These are phyloP conservation scores for Anastatus disparis DNA, from an alignment of 1,140 invertebrate species.

Conservation along the genomic window DNA sequence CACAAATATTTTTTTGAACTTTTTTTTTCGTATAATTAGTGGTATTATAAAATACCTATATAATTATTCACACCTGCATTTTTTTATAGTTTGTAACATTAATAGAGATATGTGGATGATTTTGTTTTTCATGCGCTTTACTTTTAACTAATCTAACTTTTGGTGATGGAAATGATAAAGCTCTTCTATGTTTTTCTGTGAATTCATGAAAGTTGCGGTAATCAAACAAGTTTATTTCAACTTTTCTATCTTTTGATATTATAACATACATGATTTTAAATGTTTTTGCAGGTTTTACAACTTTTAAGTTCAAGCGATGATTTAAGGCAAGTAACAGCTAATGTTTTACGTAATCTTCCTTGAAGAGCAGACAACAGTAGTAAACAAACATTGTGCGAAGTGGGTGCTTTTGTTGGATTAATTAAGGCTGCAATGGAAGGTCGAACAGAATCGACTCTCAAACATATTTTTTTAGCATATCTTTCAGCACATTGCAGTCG, in stretches of 20 bases:
- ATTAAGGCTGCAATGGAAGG: constrained; percentile 90
- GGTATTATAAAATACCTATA: too few species aligned
- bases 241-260: neutral
- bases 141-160: constrained; percentile 96
- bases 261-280: neutral
- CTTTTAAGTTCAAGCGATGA: constrained; percentile 90
- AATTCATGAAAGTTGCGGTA: constrained; percentile 88
- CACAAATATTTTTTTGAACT: too few species aligned
- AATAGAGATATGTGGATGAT: too few species aligned
- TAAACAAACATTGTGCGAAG: constrained; percentile 89
- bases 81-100: too few species aligned
- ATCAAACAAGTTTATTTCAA: neutral
- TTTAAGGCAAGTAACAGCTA: constrained; percentile 92
- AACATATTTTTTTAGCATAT: constrained; percentile 93
- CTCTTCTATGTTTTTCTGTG: constrained; percentile 88
- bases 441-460: constrained; percentile 92
- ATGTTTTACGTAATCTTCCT: constrained; percentile 93
- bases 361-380: constrained; percentile 94
- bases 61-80: too few species aligned
- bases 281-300: constrained; percentile 72
- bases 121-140: too few species aligned
- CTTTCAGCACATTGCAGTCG: constrained; percentile 93
- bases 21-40: too few species aligned
- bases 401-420: constrained; percentile 87
- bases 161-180: constrained; percentile 95